Evolutionary conservation across 1,140 invertebrate genomes (phyloP), one percentile per base, ranked within the genome.

Genomic region (Glomeris maerens): DNA sequence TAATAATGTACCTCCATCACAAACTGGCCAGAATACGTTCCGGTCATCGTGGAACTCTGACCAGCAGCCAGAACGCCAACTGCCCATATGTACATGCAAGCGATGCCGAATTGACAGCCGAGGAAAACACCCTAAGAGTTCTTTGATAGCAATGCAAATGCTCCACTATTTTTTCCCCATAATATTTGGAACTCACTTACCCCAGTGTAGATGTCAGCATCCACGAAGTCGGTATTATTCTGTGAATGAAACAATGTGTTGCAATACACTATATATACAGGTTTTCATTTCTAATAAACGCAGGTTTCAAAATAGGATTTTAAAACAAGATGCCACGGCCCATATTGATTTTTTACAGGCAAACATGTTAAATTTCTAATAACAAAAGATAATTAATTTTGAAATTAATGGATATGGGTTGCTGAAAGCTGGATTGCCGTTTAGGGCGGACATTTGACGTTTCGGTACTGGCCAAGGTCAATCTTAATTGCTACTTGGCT

Each of bases 11-110:
- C 68, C 64, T 74, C 71, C 75, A 77, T 78, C 3, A 70, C 73
- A 66, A 77, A 77, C 59, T 77, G 75, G 45, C 74, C 74, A 46
- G 72, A 69, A 60, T 75, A 76, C 7, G 73, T 77, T 13, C 69
- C 67, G 1, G 84, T 87, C 83, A 88, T 93, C 1, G 88, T 92
- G 14, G 84, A 89, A 58, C 82, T 85, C 64, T 92, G 86, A 31
- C 88, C 88, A 53, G 86, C 85, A 41, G 88, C 88, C 52, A 93
- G 68, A 60, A 93, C 89, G 47, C 88, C 88, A 38, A 92, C 70
- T 1, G 80, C 86, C 88, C 88, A 93, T 57, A 93, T 84, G 59
- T 87, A 85, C 76, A 90, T 80, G 3, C 85, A 83, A 1, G 74
- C 72, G 1, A 74, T 61, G 3, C 88, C 87, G 66, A 84, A 92